phyloP scores from a whole-genome alignment of 2,888 invertebrate species.

The Troides aeacus region DNA sequence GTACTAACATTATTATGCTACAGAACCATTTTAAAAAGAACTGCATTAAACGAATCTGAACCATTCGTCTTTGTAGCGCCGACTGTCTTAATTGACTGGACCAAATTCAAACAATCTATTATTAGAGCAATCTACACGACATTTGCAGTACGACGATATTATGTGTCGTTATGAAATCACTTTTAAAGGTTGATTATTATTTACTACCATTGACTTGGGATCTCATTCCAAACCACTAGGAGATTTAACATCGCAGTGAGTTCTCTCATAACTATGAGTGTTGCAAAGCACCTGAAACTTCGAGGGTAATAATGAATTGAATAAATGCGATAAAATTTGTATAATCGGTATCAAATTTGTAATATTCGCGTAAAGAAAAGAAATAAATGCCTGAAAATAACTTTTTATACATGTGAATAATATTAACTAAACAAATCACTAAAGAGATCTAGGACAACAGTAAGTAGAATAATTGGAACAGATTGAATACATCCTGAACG shows the following conservation, averaged over 20 bases:
- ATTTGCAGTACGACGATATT: background rate
- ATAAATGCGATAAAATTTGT: no score
- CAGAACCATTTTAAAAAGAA: background rate
- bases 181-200: background rate
- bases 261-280: no score
- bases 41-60: background rate
- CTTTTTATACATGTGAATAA: background rate
- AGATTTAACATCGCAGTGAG: no score
- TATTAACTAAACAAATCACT: background rate
- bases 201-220: no score
- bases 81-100: conserved; percentile 1
- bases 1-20: background rate
- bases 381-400: no score
- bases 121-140: conserved; percentile 6
- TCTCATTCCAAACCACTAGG: no score
- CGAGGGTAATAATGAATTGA: no score
- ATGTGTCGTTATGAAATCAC: background rate
- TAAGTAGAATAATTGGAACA: conserved; percentile 3
- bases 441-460: background rate
- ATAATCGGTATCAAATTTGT: no score
- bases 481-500: conserved; percentile 16
- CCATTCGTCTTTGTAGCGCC: background rate
- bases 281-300: no score
- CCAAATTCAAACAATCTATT: conserved; percentile 6
- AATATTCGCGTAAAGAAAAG: no score